Percentiles rank a stretch among this genome's conserved stretches.
Conservation (phyloP, 1,140 invertebrate species). For the Ceratosolen fusciceps region DNA sequence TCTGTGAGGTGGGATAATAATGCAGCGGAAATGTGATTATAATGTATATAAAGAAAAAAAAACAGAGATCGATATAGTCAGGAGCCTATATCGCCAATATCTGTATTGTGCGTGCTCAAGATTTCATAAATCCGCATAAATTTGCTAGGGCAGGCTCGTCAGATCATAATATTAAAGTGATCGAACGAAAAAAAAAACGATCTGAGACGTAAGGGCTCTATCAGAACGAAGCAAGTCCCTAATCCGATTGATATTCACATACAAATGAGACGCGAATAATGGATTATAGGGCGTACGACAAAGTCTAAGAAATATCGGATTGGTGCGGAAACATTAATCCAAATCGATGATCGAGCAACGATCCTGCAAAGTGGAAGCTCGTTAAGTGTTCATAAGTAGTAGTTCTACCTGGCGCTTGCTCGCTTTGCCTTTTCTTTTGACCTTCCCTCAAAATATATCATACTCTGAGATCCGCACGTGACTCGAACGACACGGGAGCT, state of each 20-base stretch:
- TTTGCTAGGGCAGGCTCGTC: neutral
- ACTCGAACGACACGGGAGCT: neutral
- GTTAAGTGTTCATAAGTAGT: neutral
- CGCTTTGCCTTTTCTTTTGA: neutral
- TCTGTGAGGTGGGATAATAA: no score
- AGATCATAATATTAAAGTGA: no score
- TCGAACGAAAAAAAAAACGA: neutral
- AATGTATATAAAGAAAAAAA: neutral
- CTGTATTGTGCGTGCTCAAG: neutral
- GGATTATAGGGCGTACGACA: neutral
- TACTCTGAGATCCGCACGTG: constrained; percentile 1
- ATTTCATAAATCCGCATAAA: constrained; percentile 7
- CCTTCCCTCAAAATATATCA: neutral
- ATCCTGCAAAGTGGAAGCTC: neutral
- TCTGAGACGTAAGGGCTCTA: neutral
- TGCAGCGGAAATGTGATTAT: no score
- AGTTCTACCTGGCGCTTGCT: neutral
- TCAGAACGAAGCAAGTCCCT: neutral
- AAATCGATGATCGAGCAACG: neutral
- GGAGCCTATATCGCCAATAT: no score
- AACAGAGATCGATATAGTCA: neutral
- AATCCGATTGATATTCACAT: neutral
- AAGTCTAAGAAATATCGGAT: neutral
- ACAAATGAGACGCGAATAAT: neutral
- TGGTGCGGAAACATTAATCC: neutral